Evolutionary conservation across 2,797 vertebrate species (phyloP).

Genomic region (Tangara arthus): DNA sequence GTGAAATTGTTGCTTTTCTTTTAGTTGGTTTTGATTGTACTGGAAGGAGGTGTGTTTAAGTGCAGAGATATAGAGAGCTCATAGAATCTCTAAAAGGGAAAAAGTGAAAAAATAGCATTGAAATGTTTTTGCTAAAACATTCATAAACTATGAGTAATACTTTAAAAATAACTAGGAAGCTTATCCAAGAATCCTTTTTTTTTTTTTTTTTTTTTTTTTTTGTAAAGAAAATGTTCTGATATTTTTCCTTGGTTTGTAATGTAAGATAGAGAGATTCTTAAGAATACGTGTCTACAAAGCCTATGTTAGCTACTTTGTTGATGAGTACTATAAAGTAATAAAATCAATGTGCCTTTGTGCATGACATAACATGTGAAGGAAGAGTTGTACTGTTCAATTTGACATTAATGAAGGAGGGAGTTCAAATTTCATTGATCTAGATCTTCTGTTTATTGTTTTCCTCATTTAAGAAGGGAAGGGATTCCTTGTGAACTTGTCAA

Average conservation of each 20-base stretch:
- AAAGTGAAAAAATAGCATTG: not conserved
- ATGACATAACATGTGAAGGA: not conserved
- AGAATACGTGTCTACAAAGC: not conserved
- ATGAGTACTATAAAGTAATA: not conserved
- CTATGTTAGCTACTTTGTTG: not conserved
- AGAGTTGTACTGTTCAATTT: not conserved
- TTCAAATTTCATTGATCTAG: not conserved
- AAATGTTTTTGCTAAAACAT: not conserved
- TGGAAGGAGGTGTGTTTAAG: not conserved
- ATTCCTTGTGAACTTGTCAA: not conserved
- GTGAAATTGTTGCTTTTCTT: not conserved
- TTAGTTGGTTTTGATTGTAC: not conserved
- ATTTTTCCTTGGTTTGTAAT: not conserved
- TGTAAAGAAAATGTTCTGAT: not conserved
- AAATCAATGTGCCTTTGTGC: not conserved
- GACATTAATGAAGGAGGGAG: not conserved
- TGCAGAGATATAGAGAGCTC: not conserved
- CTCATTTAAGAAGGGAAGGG: not conserved
- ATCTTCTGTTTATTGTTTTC: not conserved
- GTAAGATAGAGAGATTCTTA: not conserved
- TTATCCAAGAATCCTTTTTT: not conserved
- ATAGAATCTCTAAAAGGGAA: not conserved
- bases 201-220: not conserved
- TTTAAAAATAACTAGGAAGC: not conserved
- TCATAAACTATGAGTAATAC: not conserved